These are phyloP conservation scores for Eretmocerus hayati DNA, from an alignment of 2,888 invertebrate species.

Conservation along the genomic window DNA sequence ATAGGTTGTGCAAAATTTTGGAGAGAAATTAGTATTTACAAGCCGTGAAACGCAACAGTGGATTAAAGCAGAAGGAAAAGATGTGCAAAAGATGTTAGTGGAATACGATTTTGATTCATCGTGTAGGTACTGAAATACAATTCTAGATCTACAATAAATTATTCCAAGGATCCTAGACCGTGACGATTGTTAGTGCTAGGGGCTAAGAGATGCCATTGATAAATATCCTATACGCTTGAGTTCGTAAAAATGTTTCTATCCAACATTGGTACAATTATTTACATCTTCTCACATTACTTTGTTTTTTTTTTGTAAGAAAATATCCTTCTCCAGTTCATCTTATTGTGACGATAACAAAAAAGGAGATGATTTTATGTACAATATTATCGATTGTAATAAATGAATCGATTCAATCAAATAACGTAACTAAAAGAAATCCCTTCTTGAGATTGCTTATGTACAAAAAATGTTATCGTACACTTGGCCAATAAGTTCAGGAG, in stretches of 20 bases:
- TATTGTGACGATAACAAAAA: constrained; percentile 16
- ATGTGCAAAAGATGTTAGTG: constrained; percentile 13
- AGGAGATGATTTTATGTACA: constrained; percentile 21
- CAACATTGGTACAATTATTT: constrained; percentile 21
- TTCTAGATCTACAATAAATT: constrained; percentile 10
- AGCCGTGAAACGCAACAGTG: constrained; percentile 16
- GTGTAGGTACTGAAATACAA: too few species aligned
- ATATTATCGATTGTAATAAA: constrained; percentile 17
- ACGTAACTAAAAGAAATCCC: constrained; percentile 14
- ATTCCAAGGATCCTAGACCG: constrained; percentile 15
- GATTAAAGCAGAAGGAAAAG: constrained; percentile 12
- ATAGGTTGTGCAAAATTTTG: too few species aligned
- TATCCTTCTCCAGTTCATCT: constrained; percentile 19
- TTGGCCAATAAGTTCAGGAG: constrained; percentile 12
- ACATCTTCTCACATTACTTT: constrained; percentile 15
- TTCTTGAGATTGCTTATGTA: constrained; percentile 11
- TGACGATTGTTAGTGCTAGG: constrained; percentile 13
- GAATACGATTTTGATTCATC: constrained; percentile 2
- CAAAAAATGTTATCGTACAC: constrained; percentile 17
- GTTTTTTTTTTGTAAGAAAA: constrained; percentile 23
- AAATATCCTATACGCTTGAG: constrained; percentile 5
- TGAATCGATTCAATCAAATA: constrained; percentile 15
- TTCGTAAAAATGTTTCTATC: constrained; percentile 17
- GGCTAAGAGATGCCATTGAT: constrained; percentile 5
- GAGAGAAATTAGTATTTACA: constrained; percentile 20